Base-by-base conservation (phyloP, 2,113 vertebrate species). In the Psittacula cyanocephala region DNA sequence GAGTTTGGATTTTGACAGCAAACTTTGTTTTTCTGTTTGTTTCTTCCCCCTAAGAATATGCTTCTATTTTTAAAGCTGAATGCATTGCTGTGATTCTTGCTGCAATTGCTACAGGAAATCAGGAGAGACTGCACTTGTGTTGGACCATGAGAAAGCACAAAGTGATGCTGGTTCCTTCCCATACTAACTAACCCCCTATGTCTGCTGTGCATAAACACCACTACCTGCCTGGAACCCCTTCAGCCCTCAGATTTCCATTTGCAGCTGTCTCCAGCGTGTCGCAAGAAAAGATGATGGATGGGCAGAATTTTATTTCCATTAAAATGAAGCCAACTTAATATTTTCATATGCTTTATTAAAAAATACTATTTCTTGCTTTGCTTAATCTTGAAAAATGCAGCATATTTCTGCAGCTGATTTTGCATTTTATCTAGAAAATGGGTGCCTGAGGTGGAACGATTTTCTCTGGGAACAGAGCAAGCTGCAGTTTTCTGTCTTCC, bases 281-380 rank as follows among this genome's bases (percentile, higher is more conserved):
- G 1, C 67, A 76, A 53, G 83, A 68, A 90, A 86, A 90, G 57
- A 86, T 93, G 93, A 95, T 85, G 92, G 84, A 96, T 95, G 83
- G 88, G 78, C 37, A 94, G 88, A 81, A 35, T 62, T 86, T 79
- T 79, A 74, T 82, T 95, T 96, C 91, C 81, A 81, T 89, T 79
- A 95, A 75, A 91, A 93, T 0, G 41, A 80, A 93, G 78, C 83
- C 88, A 94, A 60, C 49, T 75, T 41, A 93, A 55, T 93, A 86
- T 87, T 96, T 96, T 86, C 90, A 87, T 81, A 74, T 69, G 69
- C 81, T 88, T 79, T 96, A 81, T 96, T 88, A 93, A 90, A 90
- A 96, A 96, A 71, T 76, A 57, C n/a, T 84, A 41, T 28, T 64
- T 75, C 72, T 89, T 8, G 5, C 88, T 97, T 88, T 69, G 44